Conservation (phyloP, 37 sponge, comb jelly and placozoan genomes). For the Beroe ovata region DNA sequence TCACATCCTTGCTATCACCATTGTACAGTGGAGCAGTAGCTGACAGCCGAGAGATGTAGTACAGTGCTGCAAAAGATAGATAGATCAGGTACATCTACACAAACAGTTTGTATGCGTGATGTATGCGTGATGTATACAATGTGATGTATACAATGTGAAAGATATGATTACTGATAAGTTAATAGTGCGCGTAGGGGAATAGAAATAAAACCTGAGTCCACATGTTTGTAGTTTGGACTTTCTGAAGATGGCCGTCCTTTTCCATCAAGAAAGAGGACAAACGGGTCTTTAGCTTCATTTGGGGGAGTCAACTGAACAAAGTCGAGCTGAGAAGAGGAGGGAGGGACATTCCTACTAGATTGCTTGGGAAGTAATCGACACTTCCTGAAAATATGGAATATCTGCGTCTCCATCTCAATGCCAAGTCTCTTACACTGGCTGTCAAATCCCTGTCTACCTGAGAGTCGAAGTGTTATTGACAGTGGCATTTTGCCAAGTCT, state of each 20-base stretch:
- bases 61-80: slow-evolving; percentile 5
- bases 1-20: slow-evolving; percentile 3
- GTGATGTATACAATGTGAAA: too few species aligned
- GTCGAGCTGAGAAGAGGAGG: neutral
- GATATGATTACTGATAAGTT: too few species aligned
- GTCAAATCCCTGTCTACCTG: slow-evolving; percentile 25
- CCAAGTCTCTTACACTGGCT: slow-evolving; percentile 47
- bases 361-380: slow-evolving; percentile 29
- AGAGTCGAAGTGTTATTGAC: neutral
- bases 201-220: slow-evolving; percentile 27
- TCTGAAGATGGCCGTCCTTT: slow-evolving; percentile 16
- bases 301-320: slow-evolving; percentile 5
- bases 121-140: too few species aligned
- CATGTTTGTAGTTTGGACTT: slow-evolving; percentile 24
- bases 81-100: neutral
- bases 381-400: slow-evolving; percentile 66
- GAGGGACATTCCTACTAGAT: neutral
- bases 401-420: slow-evolving; percentile 63
- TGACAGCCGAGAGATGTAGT: slow-evolving; percentile 17
- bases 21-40: slow-evolving; percentile 44
- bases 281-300: slow-evolving; percentile 27
- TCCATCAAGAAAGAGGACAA: slow-evolving; percentile 57
- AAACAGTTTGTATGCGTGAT: too few species aligned
- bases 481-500: too few species aligned
- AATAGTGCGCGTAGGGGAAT: too few species aligned